phyloP scores from a whole-genome alignment of 64 coral and sea anemone genomes.

The Anthopleura sola region DNA sequence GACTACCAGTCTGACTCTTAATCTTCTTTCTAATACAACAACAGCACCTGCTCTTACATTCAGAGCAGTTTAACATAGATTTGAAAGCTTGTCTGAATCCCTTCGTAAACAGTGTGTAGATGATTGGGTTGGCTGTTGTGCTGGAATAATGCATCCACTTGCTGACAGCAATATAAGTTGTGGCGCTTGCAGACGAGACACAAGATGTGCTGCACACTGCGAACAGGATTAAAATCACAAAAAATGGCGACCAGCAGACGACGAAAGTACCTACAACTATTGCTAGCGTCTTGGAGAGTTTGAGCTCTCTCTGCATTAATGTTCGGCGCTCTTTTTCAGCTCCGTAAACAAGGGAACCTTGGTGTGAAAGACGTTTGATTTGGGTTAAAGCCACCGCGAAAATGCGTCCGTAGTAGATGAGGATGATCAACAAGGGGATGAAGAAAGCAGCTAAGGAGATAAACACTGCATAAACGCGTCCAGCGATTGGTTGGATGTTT shows the following conservation, averaged over 20 bases:
- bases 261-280: constrained; percentile 76
- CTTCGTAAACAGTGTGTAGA: constrained; percentile 70
- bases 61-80: constrained; percentile 29
- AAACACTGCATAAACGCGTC: constrained; percentile 57
- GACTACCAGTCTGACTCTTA: background rate
- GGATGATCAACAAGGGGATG: constrained; percentile 43
- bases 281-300: constrained; percentile 77
- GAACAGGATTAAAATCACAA: constrained; percentile 45
- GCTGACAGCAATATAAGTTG: constrained; percentile 22
- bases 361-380: constrained; percentile 25
- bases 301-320: constrained; percentile 58
- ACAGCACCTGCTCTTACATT: background rate
- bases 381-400: constrained; percentile 51
- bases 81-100: constrained; percentile 67
- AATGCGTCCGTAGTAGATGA: constrained; percentile 61
- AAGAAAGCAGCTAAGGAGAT: constrained; percentile 79
- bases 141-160: constrained; percentile 84
- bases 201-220: constrained; percentile 48
- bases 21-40: background rate
- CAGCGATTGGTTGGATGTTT: constrained; percentile 29
- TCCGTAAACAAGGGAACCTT: constrained; percentile 33
- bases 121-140: constrained; percentile 72
- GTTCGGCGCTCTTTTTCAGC: constrained; percentile 46
- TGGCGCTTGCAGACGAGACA: background rate
- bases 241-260: constrained; percentile 83